Base-by-base conservation (phyloP, 92 coral and sea anemone genomes). In the Heliopora coerulea region DNA sequence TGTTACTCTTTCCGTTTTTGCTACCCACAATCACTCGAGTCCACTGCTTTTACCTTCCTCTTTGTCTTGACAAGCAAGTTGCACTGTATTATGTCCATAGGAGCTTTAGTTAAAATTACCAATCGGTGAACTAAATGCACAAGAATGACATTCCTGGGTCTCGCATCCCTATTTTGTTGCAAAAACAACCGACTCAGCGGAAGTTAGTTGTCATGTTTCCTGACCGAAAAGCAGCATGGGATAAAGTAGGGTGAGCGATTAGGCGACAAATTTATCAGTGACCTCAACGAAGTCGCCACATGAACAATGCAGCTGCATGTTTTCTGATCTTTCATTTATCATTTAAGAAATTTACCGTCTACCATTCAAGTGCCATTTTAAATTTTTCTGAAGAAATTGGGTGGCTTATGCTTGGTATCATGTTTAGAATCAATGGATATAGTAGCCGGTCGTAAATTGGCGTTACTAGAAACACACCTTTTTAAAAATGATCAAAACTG, bases 11-110 rank as follows among this genome's bases (percentile, higher is more conserved):
- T 28, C 82, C 12, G 15, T 37, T 37, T 37, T 12, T 37, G 12
- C 42, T 37, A 5, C 42, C 5, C 6, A 4, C 6, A 37, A 12
- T 50, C 29, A 34, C 58, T 52, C 39, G 24, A 19, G 11, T 19
- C 31, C 80, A 70, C n/a, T n/a, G 66, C 86, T 96, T 79, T 70
- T 54, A 75, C 60, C 91, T 86, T 86, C 78, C 48, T 86, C 89
- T 64, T 72, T 54, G 65, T 78, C 77, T 52, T 73, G 79, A 77
- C 80, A 30, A 49, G 79, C 63, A 49, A 66, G 26, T 75, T 63
- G 31, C 74, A 59, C 75, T 48, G 89, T 52, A 70, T 70, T 1
- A 70, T 70, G 54, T 70, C 77, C 77, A 70, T 70, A 70, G 21
- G 19, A 28, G 31, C 25, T 30, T 39, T 48, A 62, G 57, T 35